phyloP scores from a whole-genome alignment of 2,113 vertebrate species.

The Cyanocitta stelleri region DNA sequence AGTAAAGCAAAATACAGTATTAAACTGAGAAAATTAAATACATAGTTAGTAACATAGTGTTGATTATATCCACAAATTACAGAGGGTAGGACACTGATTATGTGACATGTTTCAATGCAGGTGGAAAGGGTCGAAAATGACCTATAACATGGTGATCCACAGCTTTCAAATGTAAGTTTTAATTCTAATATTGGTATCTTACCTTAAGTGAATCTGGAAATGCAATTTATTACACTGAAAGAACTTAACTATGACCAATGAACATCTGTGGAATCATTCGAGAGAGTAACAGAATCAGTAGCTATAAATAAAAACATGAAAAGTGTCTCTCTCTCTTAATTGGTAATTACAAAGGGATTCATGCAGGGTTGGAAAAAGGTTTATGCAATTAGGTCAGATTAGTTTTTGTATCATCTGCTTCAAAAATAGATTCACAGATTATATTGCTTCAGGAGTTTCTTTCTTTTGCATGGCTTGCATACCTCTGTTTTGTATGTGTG shows the following conservation, averaged over 20 bases:
- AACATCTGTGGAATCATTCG: conserved; percentile 60
- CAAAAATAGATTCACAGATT: conserved; percentile 5
- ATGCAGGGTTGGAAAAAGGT: not conserved
- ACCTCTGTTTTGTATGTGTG: conserved; percentile 33
- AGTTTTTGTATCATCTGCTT: not conserved
- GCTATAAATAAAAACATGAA: not conserved
- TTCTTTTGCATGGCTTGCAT: conserved; percentile 27
- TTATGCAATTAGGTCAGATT: conserved; percentile 17
- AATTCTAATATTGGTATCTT: conserved; percentile 64
- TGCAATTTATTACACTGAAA: not conserved
- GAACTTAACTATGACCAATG: not conserved
- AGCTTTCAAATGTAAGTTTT: conserved; percentile 71
- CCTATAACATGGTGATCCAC: conserved; percentile 66
- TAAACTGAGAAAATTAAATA: conserved; percentile 21
- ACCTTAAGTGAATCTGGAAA: conserved; percentile 51
- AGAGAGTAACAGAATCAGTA: not conserved
- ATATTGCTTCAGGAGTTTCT: not conserved
- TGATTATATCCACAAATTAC: conserved; percentile 53
- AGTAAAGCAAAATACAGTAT: not conserved
- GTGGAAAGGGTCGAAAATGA: conserved; percentile 71
- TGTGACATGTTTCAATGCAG: conserved; percentile 69
- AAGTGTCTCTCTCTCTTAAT: not conserved
- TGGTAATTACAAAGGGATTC: conserved; percentile 16
- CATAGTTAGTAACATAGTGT: conserved; percentile 31
- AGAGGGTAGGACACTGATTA: conserved; percentile 57